Conservation (phyloP, 1,140 invertebrate species). For the Oryctes rhinoceros region DNA sequence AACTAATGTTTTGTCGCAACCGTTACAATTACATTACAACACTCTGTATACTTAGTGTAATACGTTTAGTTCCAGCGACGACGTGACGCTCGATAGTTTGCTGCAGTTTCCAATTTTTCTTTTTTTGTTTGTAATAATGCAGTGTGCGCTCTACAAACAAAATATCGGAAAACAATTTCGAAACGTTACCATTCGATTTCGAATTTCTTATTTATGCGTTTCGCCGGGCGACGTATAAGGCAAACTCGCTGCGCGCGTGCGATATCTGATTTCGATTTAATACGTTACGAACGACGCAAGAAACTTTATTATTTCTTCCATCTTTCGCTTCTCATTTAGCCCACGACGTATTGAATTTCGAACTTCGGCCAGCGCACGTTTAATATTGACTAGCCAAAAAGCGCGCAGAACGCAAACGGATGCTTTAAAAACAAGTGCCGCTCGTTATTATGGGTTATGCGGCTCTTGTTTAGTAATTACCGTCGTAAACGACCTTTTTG, state of each 20-base stretch:
- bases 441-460: too few relatives aligned
- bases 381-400: too few relatives aligned
- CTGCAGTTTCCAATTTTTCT: too few relatives aligned
- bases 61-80: too few relatives aligned
- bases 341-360: not conserved
- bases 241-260: not conserved
- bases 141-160: not conserved
- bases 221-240: not conserved
- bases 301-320: not conserved
- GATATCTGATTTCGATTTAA: conserved; percentile 29
- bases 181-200: conserved; percentile 14
- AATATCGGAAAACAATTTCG: conserved; percentile 30
- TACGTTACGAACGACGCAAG: not conserved
- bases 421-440: not conserved
- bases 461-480: too few relatives aligned
- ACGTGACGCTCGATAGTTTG: too few relatives aligned
- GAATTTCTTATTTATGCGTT: conserved; percentile 32
- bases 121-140: too few relatives aligned
- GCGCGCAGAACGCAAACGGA: not conserved
- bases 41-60: too few relatives aligned
- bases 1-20: too few relatives aligned
- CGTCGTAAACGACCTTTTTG: too few relatives aligned
- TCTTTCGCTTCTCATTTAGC: not conserved
- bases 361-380: not conserved
- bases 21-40: too few relatives aligned